Percentiles rank a stretch among this genome's conserved stretches.
phyloP scores from a whole-genome alignment of 2,113 vertebrate genomes.

The Stigmatopora argus region DNA sequence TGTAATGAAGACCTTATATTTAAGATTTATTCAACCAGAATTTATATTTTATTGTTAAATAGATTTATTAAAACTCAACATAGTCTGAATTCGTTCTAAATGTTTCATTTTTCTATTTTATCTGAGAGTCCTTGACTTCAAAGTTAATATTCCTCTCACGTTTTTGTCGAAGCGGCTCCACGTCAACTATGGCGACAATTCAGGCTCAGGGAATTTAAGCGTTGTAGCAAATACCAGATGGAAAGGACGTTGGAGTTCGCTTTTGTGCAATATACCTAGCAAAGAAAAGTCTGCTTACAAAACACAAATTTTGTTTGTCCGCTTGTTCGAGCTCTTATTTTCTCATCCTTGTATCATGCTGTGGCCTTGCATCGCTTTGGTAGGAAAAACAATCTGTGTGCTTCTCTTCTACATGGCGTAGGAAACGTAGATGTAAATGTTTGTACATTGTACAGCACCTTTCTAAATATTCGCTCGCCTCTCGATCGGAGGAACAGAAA shows the following conservation, averaged over 20 bases:
- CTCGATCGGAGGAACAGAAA: slow-evolving; percentile 57
- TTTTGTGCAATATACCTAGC: slow-evolving; percentile 53
- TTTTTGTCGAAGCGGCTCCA: slow-evolving; percentile 10
- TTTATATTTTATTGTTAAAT: no score
- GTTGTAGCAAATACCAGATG: slow-evolving; percentile 51
- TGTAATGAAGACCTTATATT: no score
- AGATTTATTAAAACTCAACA: background rate
- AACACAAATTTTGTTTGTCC: slow-evolving; percentile 13
- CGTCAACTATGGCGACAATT: slow-evolving; percentile 9
- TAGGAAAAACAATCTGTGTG: slow-evolving; percentile 65
- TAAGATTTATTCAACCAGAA: no score
- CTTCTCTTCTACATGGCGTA: slow-evolving; percentile 72
- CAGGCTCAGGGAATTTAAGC: slow-evolving; percentile 62
- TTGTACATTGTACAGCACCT: slow-evolving; percentile 99
- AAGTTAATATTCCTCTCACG: slow-evolving; percentile 7
- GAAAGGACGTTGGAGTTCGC: slow-evolving; percentile 8
- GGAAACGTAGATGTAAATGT: slow-evolving; percentile 88
- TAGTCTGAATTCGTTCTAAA: background rate
- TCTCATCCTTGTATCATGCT: slow-evolving; percentile 56
- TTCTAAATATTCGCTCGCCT: slow-evolving; percentile 83
- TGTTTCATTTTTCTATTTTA: background rate
- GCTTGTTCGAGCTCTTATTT: slow-evolving; percentile 6
- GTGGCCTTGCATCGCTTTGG: slow-evolving; percentile 83
- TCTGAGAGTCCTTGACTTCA: background rate
- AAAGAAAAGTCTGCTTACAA: background rate